Percentiles rank a stretch among this genome's conserved stretches.
Evolutionary conservation across 2,888 invertebrate species (phyloP).

Genomic region (Saturnia pavonia): DNA sequence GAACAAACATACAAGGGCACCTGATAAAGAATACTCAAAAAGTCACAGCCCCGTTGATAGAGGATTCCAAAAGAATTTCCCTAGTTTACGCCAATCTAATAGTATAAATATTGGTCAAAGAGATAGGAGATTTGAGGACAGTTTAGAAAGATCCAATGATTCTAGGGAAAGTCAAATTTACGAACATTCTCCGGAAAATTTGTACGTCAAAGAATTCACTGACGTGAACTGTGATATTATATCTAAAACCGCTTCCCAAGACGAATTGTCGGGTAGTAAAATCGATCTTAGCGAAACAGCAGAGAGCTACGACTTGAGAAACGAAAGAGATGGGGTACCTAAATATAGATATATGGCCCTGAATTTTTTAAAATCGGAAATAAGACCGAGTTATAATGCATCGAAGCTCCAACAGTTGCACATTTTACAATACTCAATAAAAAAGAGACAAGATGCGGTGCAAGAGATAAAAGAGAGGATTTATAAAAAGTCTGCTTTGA

Average conservation of each 20-base stretch:
- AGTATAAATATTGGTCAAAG: conserved; percentile 61
- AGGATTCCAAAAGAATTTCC: conserved; percentile 65
- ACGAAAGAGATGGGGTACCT: conserved; percentile 61
- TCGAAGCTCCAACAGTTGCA: conserved; percentile 87
- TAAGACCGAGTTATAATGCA: conserved; percentile 87
- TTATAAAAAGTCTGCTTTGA: conserved; percentile 69
- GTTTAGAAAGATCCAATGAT: conserved; percentile 30
- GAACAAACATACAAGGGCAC: conserved; percentile 53
- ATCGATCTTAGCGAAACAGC: conserved; percentile 77
- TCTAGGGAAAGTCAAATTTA: conserved; percentile 54
- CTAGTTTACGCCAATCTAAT: conserved; percentile 55
- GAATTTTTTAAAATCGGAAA: conserved; percentile 82
- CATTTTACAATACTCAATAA: conserved; percentile 86
- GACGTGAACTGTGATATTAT: conserved; percentile 57
- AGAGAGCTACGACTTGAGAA: conserved; percentile 70
- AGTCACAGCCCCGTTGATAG: conserved; percentile 75
- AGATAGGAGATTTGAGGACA: conserved; percentile 48
- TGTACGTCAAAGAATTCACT: conserved; percentile 62
- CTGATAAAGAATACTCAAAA: conserved; percentile 72
- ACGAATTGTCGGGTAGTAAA: conserved; percentile 58
- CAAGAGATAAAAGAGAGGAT: conserved; percentile 76
- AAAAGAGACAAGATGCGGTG: conserved; percentile 85
- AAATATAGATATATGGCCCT: conserved; percentile 74
- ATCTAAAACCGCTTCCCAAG: conserved; percentile 54
- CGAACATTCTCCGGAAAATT: conserved; percentile 71